These are phyloP conservation scores for Axinella damicornis DNA, from an alignment of 37 sponge, comb jelly and placozoan genomes.

Conservation along the genomic window DNA sequence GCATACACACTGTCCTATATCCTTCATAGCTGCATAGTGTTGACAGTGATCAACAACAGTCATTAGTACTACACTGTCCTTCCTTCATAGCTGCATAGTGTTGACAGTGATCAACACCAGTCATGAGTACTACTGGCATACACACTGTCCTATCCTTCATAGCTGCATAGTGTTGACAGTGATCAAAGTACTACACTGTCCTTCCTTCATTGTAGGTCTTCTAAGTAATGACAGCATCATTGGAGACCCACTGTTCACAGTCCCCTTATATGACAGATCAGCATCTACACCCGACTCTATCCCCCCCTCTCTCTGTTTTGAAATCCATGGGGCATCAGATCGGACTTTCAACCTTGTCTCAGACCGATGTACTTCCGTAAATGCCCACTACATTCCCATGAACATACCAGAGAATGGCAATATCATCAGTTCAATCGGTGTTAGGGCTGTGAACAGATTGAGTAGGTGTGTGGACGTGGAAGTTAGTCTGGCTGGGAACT, in stretches of 20 bases:
- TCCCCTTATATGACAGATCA: constrained; percentile 10
- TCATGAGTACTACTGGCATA: too few relatives aligned
- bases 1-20: too few relatives aligned
- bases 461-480: constrained; percentile 8
- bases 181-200: neutral
- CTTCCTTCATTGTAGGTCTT: neutral
- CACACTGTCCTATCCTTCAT: too few relatives aligned
- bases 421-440: constrained; percentile 33
- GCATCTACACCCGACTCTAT: too few relatives aligned
- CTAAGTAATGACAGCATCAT: constrained; percentile 36
- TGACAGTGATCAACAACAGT: too few relatives aligned
- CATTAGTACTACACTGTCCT: too few relatives aligned
- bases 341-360: constrained; percentile 30
- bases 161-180: too few relatives aligned
- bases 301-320: constrained; percentile 13
- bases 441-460: constrained; percentile 10
- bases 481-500: neutral
- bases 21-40: too few relatives aligned
- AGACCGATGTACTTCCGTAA: constrained; percentile 31
- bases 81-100: too few relatives aligned
- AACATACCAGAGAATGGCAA: constrained; percentile 5
- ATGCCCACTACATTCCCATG: constrained; percentile 28
- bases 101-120: too few relatives aligned
- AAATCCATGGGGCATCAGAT: constrained; percentile 20
- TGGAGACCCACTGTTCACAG: constrained; percentile 43